Evolutionary conservation across 2,888 invertebrate genomes (phyloP).

Genomic region (Achlya flavicornis): DNA sequence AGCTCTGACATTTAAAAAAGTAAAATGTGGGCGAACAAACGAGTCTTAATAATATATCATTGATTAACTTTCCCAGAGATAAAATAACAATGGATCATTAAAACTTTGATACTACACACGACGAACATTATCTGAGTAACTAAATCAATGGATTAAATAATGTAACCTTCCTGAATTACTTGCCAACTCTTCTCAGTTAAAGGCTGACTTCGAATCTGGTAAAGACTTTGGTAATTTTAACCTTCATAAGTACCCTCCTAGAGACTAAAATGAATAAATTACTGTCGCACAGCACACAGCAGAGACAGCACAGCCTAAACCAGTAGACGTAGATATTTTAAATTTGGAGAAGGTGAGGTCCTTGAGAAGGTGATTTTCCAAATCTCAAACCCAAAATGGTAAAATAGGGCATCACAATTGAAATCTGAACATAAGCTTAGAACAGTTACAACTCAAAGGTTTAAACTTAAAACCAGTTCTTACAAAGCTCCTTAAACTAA

Average conservation of each 20-base stretch:
- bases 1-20: neutral
- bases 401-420: no score
- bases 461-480: neutral
- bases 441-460: neutral
- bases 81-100: slow-evolving; percentile 2
- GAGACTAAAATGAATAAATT: no score
- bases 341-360: no score
- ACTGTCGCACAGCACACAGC: no score
- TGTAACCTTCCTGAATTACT: no score
- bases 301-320: no score
- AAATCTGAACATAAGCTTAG: neutral
- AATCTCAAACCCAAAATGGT: no score
- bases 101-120: neutral
- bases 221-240: no score
- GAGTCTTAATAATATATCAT: neutral
- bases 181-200: neutral
- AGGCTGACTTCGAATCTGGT: no score
- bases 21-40: neutral
- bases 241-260: no score
- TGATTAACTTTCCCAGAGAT: neutral
- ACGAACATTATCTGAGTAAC: neutral
- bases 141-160: neutral
- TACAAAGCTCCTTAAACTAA: neutral
- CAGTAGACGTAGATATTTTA: no score
- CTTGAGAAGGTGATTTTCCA: no score